Evolutionary conservation across 2,888 invertebrate species (phyloP).

Genomic region (Griposia aprilina): DNA sequence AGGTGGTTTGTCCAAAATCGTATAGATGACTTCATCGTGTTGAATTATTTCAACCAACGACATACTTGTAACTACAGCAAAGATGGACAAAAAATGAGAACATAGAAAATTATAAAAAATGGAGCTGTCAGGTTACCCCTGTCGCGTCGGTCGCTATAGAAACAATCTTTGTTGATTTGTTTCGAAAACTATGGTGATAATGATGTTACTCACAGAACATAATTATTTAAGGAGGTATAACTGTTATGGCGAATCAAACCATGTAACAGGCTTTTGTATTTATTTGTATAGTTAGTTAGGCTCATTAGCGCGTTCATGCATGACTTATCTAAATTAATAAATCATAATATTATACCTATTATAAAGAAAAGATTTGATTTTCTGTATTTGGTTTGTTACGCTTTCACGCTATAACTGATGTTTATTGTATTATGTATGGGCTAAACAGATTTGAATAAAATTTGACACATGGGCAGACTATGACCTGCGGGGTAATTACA

Average conservation of each 20-base stretch:
- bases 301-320: no score
- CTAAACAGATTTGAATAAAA: no score
- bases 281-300: background rate
- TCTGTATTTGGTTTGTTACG: no score
- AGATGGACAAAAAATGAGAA: conserved; percentile 12
- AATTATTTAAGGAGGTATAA: no score
- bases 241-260: background rate
- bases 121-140: background rate
- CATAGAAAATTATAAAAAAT: conserved; percentile 32
- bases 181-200: conserved; percentile 21
- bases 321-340: no score
- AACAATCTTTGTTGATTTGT: conserved; percentile 17
- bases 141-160: conserved; percentile 37
- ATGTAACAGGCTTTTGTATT: background rate
- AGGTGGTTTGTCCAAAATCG: conserved; percentile 88
- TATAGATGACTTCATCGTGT: conserved; percentile 93
- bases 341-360: no score
- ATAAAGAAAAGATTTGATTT: no score
- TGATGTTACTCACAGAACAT: background rate
- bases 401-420: no score
- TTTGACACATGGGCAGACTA: no score
- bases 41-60: conserved; percentile 92
- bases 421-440: no score
- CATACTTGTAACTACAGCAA: conserved; percentile 80
- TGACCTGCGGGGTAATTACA: no score